Evolutionary conservation across 2,797 vertebrate species (phyloP).

Genomic region (Miichthys miiuy): DNA sequence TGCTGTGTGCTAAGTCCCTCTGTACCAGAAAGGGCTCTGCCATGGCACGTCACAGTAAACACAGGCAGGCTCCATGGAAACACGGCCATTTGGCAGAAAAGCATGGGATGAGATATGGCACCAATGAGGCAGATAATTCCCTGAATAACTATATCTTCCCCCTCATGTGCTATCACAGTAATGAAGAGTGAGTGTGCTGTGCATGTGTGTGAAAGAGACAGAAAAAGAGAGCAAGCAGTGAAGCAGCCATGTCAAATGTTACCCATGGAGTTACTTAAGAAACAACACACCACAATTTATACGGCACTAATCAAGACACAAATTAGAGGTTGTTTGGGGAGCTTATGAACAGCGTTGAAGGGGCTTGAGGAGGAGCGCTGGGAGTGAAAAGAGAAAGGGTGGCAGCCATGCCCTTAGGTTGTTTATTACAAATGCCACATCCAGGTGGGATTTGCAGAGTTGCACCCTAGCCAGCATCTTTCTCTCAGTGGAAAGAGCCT

Average conservation of each 20-base stretch:
- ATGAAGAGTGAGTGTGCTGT: conserved; percentile 61
- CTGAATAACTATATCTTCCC: conserved; percentile 80
- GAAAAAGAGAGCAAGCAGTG: conserved; percentile 37
- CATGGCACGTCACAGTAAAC: conserved; percentile 81
- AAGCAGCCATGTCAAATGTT: conserved; percentile 56
- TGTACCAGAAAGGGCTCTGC: conserved; percentile 75
- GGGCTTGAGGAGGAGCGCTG: conserved; percentile 61
- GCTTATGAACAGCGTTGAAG: conserved; percentile 48
- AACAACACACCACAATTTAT: conserved; percentile 55
- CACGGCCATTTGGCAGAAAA: conserved; percentile 75
- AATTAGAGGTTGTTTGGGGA: conserved; percentile 67
- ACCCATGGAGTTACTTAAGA: conserved; percentile 56
- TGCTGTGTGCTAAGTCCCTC: conserved; percentile 81
- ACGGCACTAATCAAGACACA: conserved; percentile 68
- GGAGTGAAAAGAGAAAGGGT: conserved; percentile 70
- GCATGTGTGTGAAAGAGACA: conserved; percentile 38
- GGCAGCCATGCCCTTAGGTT: conserved; percentile 80
- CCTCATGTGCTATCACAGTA: conserved; percentile 71
- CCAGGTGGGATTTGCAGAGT: conserved; percentile 85
- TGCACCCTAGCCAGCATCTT: conserved; percentile 78
- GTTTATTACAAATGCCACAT: conserved; percentile 86
- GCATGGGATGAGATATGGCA: conserved; percentile 78
- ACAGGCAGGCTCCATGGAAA: conserved; percentile 81
- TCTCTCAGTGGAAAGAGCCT: conserved; percentile 83
- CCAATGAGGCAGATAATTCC: conserved; percentile 84